These are phyloP conservation scores for Athripsodes cinereus DNA, from an alignment of 2,888 invertebrate genomes.

Conservation along the genomic window DNA sequence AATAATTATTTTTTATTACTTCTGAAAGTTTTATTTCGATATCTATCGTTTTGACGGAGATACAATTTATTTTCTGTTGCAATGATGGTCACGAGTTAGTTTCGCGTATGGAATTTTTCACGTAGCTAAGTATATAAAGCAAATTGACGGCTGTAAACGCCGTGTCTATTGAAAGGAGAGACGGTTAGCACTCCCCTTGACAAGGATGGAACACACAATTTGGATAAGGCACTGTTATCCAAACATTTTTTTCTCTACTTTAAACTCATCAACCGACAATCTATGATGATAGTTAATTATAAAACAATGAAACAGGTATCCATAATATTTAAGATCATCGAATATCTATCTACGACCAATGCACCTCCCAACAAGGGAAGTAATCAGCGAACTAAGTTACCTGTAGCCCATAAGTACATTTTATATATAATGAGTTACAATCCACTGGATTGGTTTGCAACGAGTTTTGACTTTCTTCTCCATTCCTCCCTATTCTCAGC, in stretches of 20 bases:
- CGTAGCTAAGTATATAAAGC: slow-evolving; percentile 17
- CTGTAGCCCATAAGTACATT: too few relatives aligned
- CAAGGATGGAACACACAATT: slow-evolving; percentile 81
- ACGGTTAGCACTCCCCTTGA: slow-evolving; percentile 94
- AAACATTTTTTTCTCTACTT: slow-evolving; percentile 35
- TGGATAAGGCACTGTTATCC: slow-evolving; percentile 46
- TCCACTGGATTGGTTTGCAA: too few relatives aligned
- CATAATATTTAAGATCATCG: too few relatives aligned
- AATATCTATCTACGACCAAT: too few relatives aligned
- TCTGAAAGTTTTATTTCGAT: not conserved
- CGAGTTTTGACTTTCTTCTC: too few relatives aligned
- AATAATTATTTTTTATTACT: not conserved
- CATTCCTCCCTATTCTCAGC: too few relatives aligned
- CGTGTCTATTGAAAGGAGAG: slow-evolving; percentile 98
- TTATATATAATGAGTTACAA: too few relatives aligned
- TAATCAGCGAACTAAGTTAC: too few relatives aligned
- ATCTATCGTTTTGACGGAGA: not conserved
- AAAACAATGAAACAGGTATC: too few relatives aligned
- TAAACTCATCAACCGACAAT: too few relatives aligned
- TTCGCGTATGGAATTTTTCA: not conserved
- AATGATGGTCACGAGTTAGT: not conserved
- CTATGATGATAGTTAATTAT: too few relatives aligned
- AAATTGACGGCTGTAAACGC: fast-evolving
- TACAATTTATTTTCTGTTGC: not conserved
- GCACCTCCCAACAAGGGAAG: too few relatives aligned